A percentile compares a stretch with the other conserved stretches of the same genome.
Evolutionary conservation across 92 coral and sea anemone genomes (phyloP).

Genomic region (Virgularia gustaviana): DNA sequence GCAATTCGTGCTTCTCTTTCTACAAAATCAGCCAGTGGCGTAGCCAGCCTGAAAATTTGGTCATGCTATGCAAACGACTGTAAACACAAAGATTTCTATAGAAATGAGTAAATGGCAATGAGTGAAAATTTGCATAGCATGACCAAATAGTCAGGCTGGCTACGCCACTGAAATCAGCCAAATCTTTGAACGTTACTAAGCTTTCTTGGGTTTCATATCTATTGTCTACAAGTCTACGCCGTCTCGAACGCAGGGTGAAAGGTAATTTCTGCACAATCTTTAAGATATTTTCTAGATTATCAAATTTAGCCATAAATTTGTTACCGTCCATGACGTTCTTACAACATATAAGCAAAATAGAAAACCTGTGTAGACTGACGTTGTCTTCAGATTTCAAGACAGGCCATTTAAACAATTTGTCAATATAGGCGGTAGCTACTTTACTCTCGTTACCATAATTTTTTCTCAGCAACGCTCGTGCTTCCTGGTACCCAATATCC

Average conservation of each 20-base stretch:
- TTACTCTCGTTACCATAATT: constrained; percentile 41
- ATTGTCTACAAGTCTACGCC: constrained; percentile 43
- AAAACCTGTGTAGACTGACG: constrained; percentile 28
- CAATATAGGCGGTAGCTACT: constrained; percentile 46
- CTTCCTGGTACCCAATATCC: constrained; percentile 29
- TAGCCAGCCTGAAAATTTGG: too few species aligned
- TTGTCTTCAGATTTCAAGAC: constrained; percentile 31
- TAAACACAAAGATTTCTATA: too few species aligned
- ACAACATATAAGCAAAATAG: constrained; percentile 44
- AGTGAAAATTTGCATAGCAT: too few species aligned
- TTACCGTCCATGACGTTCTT: constrained; percentile 44
- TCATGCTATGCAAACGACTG: too few species aligned
- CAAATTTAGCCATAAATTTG: constrained; percentile 45
- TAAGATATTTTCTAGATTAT: constrained; percentile 42
- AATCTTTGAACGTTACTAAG: constrained; percentile 21
- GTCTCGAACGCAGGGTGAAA: constrained; percentile 36
- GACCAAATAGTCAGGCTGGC: too few species aligned
- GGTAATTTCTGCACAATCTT: constrained; percentile 34
- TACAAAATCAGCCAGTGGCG: constrained; percentile 34
- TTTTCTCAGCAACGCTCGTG: constrained; percentile 34
- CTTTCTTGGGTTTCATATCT: constrained; percentile 13
- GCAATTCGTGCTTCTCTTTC: constrained; percentile 45
- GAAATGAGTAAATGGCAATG: too few species aligned
- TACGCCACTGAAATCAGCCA: too few species aligned
- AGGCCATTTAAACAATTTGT: constrained; percentile 42